Percentiles rank a stretch among this genome's conserved stretches.
These are phyloP conservation scores for Dolichoris vasculosae DNA, from an alignment of 1,140 invertebrate species.

Conservation along the genomic window DNA sequence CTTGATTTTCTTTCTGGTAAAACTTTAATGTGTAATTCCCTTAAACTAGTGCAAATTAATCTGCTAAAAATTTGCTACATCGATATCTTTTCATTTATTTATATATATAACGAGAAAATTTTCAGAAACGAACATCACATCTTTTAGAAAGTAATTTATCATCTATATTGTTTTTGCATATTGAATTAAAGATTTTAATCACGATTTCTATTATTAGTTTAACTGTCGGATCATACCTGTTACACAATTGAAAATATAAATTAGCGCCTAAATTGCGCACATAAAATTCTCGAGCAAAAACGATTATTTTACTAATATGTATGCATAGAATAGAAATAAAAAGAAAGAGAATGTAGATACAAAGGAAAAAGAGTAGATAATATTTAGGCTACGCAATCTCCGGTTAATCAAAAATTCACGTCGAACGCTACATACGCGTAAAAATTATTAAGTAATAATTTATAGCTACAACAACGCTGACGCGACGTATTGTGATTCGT, in stretches of 20 bases:
- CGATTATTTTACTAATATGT: slow-evolving; percentile 29
- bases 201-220: background rate
- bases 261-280: background rate
- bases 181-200: background rate
- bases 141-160: slow-evolving; percentile 11
- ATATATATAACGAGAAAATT: background rate
- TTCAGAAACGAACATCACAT: background rate
- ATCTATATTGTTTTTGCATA: slow-evolving; percentile 20
- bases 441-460: slow-evolving; percentile 51
- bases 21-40: background rate
- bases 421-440: background rate
- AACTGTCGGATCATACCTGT: background rate
- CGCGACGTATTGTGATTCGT: slow-evolving; percentile 32
- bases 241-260: background rate
- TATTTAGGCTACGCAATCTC: background rate
- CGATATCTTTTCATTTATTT: background rate
- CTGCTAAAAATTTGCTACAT: background rate
- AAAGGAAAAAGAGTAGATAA: too few relatives aligned
- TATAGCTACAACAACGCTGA: background rate
- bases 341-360: background rate
- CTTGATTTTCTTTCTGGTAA: too few relatives aligned
- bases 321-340: background rate
- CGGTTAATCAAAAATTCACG: slow-evolving; percentile 18
- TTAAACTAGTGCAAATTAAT: background rate
- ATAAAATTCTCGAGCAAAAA: slow-evolving; percentile 9